phyloP scores from a whole-genome alignment of 2,113 vertebrate genomes.

The Ciconia maguari region DNA sequence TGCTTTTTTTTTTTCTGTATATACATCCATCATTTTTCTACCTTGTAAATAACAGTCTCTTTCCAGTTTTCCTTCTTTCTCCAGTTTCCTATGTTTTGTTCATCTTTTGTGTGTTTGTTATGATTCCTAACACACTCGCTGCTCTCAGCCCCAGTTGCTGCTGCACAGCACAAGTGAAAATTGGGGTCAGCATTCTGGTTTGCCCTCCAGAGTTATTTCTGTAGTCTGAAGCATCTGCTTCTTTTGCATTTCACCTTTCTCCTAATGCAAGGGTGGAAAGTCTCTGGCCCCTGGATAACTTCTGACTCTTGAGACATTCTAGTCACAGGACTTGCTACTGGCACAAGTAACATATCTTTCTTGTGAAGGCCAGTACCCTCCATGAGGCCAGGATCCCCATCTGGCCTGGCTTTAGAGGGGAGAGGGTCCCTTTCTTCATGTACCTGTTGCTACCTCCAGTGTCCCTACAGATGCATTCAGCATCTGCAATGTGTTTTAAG shows the following conservation, averaged over 20 bases:
- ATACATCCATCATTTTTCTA: background rate
- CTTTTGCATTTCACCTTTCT: background rate
- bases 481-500: background rate
- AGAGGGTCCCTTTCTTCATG: rapidly evolving
- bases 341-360: background rate
- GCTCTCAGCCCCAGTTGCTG: background rate
- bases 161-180: background rate
- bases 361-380: background rate
- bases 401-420: background rate
- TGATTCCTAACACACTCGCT: background rate
- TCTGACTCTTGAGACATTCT: background rate
- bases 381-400: background rate
- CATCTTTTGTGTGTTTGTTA: background rate
- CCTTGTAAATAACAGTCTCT: background rate
- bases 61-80: background rate
- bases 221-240: background rate
- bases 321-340: background rate
- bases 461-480: background rate
- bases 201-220: background rate
- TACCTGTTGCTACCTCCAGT: rapidly evolving
- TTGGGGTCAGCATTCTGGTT: background rate
- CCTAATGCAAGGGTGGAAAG: background rate
- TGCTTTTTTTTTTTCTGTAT: background rate
- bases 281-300: background rate
- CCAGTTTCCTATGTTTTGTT: background rate